These are phyloP conservation scores for Pituophis catenifer DNA, from an alignment of 2,113 vertebrate genomes.

Conservation along the genomic window DNA sequence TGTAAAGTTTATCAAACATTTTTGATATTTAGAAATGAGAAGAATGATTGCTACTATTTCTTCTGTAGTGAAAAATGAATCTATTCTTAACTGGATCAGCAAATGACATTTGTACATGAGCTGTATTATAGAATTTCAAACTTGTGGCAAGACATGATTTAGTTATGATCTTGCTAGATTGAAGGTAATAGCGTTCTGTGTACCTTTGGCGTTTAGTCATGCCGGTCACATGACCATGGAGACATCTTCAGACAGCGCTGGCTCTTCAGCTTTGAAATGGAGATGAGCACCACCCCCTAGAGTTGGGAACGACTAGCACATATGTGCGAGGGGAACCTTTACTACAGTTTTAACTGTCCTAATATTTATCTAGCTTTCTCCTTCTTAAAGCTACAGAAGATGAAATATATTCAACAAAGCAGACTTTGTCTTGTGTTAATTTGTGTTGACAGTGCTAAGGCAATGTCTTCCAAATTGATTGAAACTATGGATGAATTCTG, in stretches of 20 bases:
- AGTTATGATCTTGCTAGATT: not conserved
- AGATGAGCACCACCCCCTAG: too few species aligned
- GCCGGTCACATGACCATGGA: too few species aligned
- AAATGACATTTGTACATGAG: not conserved
- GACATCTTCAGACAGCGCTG: too few species aligned
- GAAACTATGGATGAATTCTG: not conserved
- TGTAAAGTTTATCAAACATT: not conserved
- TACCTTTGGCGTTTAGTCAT: too few species aligned
- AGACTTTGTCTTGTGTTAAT: not conserved
- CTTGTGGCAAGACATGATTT: not conserved
- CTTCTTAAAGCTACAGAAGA: not conserved
- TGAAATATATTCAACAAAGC: not conserved
- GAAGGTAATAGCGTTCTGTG: too few species aligned
- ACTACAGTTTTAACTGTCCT: not conserved
- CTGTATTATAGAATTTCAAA: not conserved
- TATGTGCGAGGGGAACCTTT: too few species aligned
- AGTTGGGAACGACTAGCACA: too few species aligned
- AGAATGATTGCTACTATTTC: not conserved
- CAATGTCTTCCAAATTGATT: not conserved
- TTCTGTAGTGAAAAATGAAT: not conserved
- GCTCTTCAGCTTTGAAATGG: too few species aligned
- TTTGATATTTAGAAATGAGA: not conserved
- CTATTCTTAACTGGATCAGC: not conserved
- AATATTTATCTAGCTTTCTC: not conserved
- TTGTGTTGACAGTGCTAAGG: not conserved